Base-by-base conservation (phyloP, 2,113 vertebrate species). In the Merops nubicus region DNA sequence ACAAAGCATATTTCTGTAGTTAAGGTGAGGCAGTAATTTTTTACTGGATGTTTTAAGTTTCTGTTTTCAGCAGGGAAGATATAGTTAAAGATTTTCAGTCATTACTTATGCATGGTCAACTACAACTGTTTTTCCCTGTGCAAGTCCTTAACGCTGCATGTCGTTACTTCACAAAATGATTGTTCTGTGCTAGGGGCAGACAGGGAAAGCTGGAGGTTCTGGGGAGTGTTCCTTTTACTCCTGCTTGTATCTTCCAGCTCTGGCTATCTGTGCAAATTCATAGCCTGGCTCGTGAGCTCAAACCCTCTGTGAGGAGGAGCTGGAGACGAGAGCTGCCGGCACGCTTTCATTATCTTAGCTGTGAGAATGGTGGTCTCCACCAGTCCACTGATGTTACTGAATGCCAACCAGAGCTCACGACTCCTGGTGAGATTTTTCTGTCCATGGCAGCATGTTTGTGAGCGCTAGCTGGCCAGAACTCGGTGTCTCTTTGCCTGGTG, bases 341-440 rank as follows among this genome's bases (percentile, higher is more conserved):
- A 12, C 0, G 1, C 43, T 36, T 42, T 14, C 1, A 3, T 65
- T 47, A 21, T 57, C n/a, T 29, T 73, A 17, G 16, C 75, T 34
- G 15, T 51, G 62, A 29, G 74, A 14, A 2, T 31, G n/a, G 31
- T 40, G 40, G 31, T 68, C 14, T 60, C 14, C 8, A 8, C 31
- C 57, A 18, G 28, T 29, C 10, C 0, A 2, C 25, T 9, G 72
- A 13, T 38, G 15, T 31, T 73, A 8, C 4, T 25, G 67, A 62
- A 16, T 4, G 45, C 57, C 60, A 16, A 40, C 57, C 4, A 33
- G 36, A 36, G 18, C 56, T 75, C 8, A 14, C 0, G 1, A 3
- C 38, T 47, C 23, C 54, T 64, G 36, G 6, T 34, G 78, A 75
- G 28, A 3, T 13, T 65, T 68, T 76, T 62, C 38, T 36, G 5